Evolutionary conservation across 2,113 vertebrate species (phyloP).

Genomic region (Crotalus viridis): DNA sequence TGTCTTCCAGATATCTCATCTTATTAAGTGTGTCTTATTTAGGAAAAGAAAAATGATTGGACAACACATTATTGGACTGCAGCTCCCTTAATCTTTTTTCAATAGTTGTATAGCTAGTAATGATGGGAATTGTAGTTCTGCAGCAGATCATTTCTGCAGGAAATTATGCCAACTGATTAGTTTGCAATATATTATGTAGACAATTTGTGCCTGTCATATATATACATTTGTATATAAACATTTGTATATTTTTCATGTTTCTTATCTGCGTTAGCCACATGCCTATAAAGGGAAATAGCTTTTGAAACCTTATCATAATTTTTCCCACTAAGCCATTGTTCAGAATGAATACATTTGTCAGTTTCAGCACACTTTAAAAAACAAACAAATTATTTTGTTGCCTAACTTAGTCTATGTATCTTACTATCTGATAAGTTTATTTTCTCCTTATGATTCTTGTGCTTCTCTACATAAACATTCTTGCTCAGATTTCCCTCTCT

Average conservation of each 20-base stretch:
- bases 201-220: neutral
- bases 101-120: neutral
- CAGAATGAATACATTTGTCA: neutral
- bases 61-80: neutral
- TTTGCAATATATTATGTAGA: neutral
- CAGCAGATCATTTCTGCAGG: neutral
- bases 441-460: neutral
- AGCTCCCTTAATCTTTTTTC: neutral
- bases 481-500: neutral
- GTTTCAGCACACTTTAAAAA: neutral
- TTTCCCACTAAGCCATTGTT: neutral
- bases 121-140: neutral
- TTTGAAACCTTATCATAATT: neutral
- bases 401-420: neutral
- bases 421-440: neutral
- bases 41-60: neutral
- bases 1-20: neutral
- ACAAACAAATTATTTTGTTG: neutral
- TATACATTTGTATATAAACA: neutral
- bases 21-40: neutral
- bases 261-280: neutral
- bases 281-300: neutral
- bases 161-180: neutral
- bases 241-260: neutral
- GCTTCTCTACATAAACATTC: neutral